A percentile compares a stretch with the other conserved stretches of the same genome.
Conservation (phyloP, 2,888 invertebrate species). For the Cryptops parisi region DNA sequence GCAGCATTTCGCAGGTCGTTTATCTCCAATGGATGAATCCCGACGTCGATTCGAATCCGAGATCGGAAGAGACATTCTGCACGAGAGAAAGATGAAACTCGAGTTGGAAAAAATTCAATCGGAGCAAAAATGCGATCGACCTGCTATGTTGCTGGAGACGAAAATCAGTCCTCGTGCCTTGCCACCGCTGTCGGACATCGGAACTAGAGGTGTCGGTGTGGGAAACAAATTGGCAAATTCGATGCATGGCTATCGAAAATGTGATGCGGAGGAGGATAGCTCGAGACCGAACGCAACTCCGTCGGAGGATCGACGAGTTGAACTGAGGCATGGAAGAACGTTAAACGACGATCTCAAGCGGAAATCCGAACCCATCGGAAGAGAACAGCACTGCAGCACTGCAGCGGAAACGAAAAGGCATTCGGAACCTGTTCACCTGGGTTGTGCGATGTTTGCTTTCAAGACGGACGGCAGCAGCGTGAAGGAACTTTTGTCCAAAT, state of each 20-base stretch:
- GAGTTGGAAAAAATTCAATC: slow-evolving; percentile 29
- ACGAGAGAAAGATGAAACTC: slow-evolving; percentile 35
- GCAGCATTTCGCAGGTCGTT: not conserved
- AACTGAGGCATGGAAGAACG: not conserved
- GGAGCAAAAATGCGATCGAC: slow-evolving; percentile 17
- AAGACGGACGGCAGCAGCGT: slow-evolving; percentile 22
- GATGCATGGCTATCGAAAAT: no score
- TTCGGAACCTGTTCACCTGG: slow-evolving; percentile 13
- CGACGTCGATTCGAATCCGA: slow-evolving; percentile 36
- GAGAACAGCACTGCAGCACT: not conserved
- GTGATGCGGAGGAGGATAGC: not conserved
- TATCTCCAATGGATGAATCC: slow-evolving; percentile 22
- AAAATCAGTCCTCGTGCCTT: not conserved
- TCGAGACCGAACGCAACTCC: not conserved
- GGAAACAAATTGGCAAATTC: not conserved
- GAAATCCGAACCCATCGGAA: slow-evolving; percentile 14
- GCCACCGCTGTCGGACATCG: not conserved
- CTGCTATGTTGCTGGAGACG: not conserved
- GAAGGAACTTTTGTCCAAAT: slow-evolving; percentile 23
- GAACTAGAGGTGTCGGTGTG: no score
- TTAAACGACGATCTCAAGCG: slow-evolving; percentile 15
- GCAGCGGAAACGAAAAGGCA: slow-evolving; percentile 15
- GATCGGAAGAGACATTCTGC: slow-evolving; percentile 36
- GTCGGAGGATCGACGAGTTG: not conserved
- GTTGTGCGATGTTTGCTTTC: slow-evolving; percentile 7